phyloP scores from a whole-genome alignment of 2,113 vertebrate species.

The Xiphophorus hellerii region DNA sequence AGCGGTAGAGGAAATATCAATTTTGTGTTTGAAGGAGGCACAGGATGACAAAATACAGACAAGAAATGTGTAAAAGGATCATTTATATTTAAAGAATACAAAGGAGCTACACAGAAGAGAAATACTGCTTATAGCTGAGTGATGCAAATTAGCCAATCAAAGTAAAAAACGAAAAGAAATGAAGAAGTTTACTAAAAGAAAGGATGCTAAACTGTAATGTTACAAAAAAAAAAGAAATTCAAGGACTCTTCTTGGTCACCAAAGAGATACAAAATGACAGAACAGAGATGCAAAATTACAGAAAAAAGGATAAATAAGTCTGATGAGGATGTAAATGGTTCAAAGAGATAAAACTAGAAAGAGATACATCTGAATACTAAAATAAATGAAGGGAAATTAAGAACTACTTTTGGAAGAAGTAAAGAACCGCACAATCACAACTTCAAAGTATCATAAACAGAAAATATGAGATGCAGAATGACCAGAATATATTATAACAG shows the following conservation, averaged over 20 bases:
- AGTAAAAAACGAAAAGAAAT: background rate
- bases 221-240: background rate
- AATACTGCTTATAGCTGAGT: background rate
- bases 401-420: no score
- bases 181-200: background rate
- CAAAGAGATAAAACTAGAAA: no score
- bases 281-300: background rate
- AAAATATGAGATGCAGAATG: background rate
- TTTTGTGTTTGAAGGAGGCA: background rate
- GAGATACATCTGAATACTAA: no score
- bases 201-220: no score
- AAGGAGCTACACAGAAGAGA: background rate
- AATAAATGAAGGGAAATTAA: no score
- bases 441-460: background rate
- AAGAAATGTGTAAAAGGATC: background rate
- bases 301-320: no score
- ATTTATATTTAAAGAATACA: background rate
- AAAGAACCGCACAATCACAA: no score
- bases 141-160: background rate
- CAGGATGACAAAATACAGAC: background rate
- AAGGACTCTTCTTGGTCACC: background rate
- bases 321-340: no score
- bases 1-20: background rate
- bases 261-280: no score
- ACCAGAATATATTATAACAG: background rate